Conservation (phyloP, 2,888 invertebrate genomes). For the Trissolcus brochymenae region DNA sequence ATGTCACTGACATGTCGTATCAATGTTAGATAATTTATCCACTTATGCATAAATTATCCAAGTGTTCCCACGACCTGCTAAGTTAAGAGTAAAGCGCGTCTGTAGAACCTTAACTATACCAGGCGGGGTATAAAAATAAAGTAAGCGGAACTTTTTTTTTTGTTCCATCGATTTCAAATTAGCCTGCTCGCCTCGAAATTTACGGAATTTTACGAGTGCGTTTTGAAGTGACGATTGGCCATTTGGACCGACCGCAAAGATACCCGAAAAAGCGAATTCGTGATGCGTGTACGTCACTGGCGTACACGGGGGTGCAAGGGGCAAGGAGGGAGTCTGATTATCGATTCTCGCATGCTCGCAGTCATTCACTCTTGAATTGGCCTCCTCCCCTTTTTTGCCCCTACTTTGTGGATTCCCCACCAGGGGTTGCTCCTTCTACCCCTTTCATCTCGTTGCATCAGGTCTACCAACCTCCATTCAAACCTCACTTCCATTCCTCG, state of each 20-base stretch:
- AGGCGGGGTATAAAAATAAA: slow-evolving; percentile 15
- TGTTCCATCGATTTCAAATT: slow-evolving; percentile 8
- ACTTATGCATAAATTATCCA: slow-evolving; percentile 14
- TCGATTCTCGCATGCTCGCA: slow-evolving; percentile 72
- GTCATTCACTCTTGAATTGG: slow-evolving; percentile 66
- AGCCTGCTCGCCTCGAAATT: slow-evolving; percentile 9
- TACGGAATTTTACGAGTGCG: slow-evolving; percentile 22
- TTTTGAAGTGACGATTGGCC: slow-evolving; percentile 23
- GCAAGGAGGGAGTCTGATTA: slow-evolving; percentile 71
- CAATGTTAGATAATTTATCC: too few relatives aligned
- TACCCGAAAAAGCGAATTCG: slow-evolving; percentile 41
- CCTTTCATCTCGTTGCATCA: slow-evolving; percentile 38
- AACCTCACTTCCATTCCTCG: slow-evolving; percentile 22
- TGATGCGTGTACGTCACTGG: slow-evolving; percentile 45
- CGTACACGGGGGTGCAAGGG: slow-evolving; percentile 33
- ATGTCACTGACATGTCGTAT: too few relatives aligned
- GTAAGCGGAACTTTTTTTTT: slow-evolving; percentile 6
- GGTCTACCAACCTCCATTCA: slow-evolving; percentile 46
- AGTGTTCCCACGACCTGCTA: slow-evolving; percentile 13
- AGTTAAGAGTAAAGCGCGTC: slow-evolving; percentile 8
- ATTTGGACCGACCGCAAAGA: slow-evolving; percentile 37
- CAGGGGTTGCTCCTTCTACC: slow-evolving; percentile 34
- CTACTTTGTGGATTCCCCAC: slow-evolving; percentile 27
- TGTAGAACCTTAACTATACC: slow-evolving; percentile 19
- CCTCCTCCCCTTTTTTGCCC: slow-evolving; percentile 37